Evolutionary conservation across 2,113 vertebrate genomes (phyloP).

Genomic region (Galbula dea): DNA sequence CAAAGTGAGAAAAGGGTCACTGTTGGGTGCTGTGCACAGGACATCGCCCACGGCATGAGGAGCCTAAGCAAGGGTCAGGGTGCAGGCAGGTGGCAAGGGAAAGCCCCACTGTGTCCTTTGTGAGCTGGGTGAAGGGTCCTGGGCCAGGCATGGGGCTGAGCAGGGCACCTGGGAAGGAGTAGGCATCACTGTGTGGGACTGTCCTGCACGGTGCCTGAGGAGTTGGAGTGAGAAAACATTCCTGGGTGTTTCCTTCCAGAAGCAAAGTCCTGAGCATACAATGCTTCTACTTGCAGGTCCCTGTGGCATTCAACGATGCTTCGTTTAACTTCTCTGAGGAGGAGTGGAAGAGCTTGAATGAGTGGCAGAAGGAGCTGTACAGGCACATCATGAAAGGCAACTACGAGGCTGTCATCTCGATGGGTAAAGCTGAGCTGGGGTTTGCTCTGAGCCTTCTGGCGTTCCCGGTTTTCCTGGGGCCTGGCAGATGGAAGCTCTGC

Average conservation of each 20-base stretch:
- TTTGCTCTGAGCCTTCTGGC: not conserved
- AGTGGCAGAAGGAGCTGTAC: slow-evolving; percentile 80
- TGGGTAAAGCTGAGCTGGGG: slow-evolving; percentile 62
- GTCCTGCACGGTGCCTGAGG: not conserved
- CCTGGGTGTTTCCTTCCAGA: not conserved
- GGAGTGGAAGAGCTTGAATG: slow-evolving; percentile 75
- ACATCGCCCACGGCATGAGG: accelerated
- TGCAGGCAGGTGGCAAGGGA: not conserved
- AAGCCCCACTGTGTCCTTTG: accelerated
- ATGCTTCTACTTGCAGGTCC: slow-evolving; percentile 63
- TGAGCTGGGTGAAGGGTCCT: too few relatives aligned
- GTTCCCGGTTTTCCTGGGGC: not conserved
- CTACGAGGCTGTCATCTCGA: slow-evolving; percentile 77
- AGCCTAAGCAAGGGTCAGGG: not conserved
- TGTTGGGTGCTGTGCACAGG: accelerated
- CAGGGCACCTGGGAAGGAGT: accelerated
- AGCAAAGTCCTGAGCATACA: accelerated
- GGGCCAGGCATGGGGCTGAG: not conserved
- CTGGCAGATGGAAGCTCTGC: not conserved
- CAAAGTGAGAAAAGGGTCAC: not conserved
- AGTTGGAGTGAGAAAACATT: not conserved
- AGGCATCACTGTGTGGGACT: not conserved
- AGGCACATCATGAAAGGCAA: slow-evolving; percentile 78
- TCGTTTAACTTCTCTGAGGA: slow-evolving; percentile 75
- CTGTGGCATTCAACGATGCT: slow-evolving; percentile 68